Evolutionary conservation across 2,888 invertebrate species (phyloP), one percentile per base, ranked within the genome.

Genomic region (Diaprepes abbreviatus): DNA sequence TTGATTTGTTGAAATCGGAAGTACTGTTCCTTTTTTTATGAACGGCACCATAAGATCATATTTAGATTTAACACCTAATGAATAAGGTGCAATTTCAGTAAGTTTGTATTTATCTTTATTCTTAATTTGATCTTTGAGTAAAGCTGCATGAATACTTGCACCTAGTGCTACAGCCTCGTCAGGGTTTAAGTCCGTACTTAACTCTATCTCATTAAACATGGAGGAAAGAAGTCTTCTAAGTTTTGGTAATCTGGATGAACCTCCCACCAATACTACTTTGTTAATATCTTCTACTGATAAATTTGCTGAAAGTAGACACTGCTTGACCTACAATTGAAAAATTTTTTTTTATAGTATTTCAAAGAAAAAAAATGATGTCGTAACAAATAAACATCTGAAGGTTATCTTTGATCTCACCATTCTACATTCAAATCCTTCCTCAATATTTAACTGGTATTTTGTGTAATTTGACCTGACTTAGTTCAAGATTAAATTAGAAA

Each of bases 141-240:
- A 63, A 1, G 74, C 73, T 17, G 78, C 77, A 45, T 75, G 73
- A 10, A 76, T 66, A n/a, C 74, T 72, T 10, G 78, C 77, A 19
- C 78, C 78, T 12, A 74, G 59, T 5, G 78, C 76, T 1, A 78
- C 76, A 2, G 76, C 77, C 66, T 76, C 75, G 31, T 76, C 76
- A 17, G 76, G 74, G 62, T 77, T 73, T 21, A 78, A 35, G 17
- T 74, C 73, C 6, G 70, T 72, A 31, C 63, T 73, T 2, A 77
- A 28, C 35, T 74, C 65, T 17, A 72, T 72, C 9, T 9, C 28
- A 3, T 62, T 45, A 48, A 78, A 78, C 36, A 73, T 66, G 0
- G 54, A 38, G 28, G 52, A 36, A 6, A 78, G 19, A 36, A 74
- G 24, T 59, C 74, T 50, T 28, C 65, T 64, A 24, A 78, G 66